Evolutionary conservation across 2,888 invertebrate genomes (phyloP), one percentile per base, ranked within the genome.

Genomic region (Abscondita cerata): DNA sequence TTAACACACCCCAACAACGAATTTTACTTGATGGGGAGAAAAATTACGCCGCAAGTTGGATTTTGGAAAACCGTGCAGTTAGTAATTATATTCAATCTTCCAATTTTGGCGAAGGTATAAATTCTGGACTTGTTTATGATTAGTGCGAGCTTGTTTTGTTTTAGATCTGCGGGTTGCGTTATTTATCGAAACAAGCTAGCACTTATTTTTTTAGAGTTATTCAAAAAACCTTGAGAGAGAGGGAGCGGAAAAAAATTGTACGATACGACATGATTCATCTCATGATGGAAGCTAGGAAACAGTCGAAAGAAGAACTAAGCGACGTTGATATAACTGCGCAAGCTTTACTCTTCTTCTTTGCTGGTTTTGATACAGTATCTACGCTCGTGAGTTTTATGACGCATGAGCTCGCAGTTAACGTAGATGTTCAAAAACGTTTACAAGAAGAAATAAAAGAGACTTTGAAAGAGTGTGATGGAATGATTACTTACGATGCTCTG

Each of bases 331-430:
- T 87, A 11, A 82, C 85, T 0, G 84, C 86, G 0, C 87, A 87
- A 75, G 82, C 82, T 8, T 64, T 84, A 2, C 64, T 84, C 1
- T 84, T 85, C 76, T 84, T 84, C 73, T 74, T 84, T 1, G 85
- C 82, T 20, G 85, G 84, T 2, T 84, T 82, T 64, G 84, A 85
- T 46, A 78, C 83, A 0, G 80, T 81, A 0, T 80, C 84, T 0
- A 79, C 80, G 54, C 69, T 80, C 1, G 77, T 83, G 70, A 80
- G 80, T 0, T 86, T 87, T 62, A 71, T 83, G 0, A 75, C 85
- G 0, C 81, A 87, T 46, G 87, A 88, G 72, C 71, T 89, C 18
- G 86, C 86, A 20, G 52, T 83, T 2, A 83, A 88, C 75, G 83
- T 83, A 16, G 86, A 88, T 0, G 74, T 86, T 0, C 88, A 89